Evolutionary conservation across 2,797 vertebrate species (phyloP).

Genomic region (Synanceia verrucosa): DNA sequence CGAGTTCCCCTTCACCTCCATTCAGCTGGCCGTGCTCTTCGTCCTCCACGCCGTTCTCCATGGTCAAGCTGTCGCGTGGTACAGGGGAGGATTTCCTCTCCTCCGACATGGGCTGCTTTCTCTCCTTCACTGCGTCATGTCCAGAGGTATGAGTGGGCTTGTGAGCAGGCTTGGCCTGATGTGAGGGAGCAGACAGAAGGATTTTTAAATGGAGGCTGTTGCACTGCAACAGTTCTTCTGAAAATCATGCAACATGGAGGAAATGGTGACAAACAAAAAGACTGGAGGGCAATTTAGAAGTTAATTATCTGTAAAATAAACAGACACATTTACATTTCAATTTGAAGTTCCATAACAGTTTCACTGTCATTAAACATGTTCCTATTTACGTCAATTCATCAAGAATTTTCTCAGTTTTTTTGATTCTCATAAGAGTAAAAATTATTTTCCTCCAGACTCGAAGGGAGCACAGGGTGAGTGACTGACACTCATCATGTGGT

Average conservation of each 20-base stretch:
- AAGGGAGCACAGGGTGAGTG: no score
- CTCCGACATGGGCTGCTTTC: constrained; percentile 84
- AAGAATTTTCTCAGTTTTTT: no score
- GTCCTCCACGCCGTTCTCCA: constrained; percentile 90
- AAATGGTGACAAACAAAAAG: constrained; percentile 10
- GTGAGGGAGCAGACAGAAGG: neutral
- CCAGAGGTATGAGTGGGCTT: constrained; percentile 88
- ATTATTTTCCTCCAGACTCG: no score
- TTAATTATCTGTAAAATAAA: constrained; percentile 39
- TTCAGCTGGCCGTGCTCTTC: constrained; percentile 87
- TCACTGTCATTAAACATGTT: no score
- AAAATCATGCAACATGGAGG: neutral
- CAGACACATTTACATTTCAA: no score
- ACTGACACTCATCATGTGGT: no score
- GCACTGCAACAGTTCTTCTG: neutral
- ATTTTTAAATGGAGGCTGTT: neutral
- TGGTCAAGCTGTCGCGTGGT: constrained; percentile 83
- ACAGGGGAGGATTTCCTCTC: constrained; percentile 83
- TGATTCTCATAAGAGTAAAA: no score
- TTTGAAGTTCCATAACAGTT: no score
- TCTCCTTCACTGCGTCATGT: constrained; percentile 88
- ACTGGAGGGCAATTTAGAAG: neutral
- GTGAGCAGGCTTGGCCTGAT: constrained; percentile 88
- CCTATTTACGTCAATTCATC: no score
- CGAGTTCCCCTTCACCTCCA: constrained; percentile 84